Percentiles rank a stretch among this genome's conserved stretches.
Evolutionary conservation across 2,113 vertebrate species (phyloP).

Genomic region (Varanus komodoensis): DNA sequence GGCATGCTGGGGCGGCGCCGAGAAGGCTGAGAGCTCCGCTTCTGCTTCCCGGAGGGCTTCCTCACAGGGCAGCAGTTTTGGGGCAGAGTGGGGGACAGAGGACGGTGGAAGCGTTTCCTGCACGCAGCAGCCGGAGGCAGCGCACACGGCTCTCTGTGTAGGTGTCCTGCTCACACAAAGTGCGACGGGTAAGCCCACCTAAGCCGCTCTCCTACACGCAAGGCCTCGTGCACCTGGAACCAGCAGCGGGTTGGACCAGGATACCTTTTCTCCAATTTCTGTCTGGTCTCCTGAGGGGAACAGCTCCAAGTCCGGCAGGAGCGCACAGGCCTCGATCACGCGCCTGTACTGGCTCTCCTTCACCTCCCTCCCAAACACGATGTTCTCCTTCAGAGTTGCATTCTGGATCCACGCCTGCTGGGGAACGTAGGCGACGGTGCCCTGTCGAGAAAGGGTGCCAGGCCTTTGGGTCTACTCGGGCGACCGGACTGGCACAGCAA

Average conservation of each 20-base stretch:
- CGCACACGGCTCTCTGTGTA: not conserved
- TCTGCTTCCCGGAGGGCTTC: too few relatives aligned
- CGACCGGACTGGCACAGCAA: not conserved
- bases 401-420: constrained; percentile 99
- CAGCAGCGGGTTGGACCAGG: not conserved
- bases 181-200: not conserved
- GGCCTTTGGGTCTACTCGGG: not conserved
- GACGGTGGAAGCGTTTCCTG: too few relatives aligned
- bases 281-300: constrained; percentile 90
- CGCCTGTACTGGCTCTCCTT: constrained; percentile 80
- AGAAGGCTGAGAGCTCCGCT: too few relatives aligned
- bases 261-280: constrained; percentile 97
- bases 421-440: constrained; percentile 90
- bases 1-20: not conserved
- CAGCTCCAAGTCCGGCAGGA: constrained; percentile 90
- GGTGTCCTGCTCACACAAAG: too few relatives aligned
- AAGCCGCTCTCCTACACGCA: not conserved
- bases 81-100: too few relatives aligned
- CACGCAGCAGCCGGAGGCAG: not conserved
- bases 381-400: constrained; percentile 88
- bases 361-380: constrained; percentile 87
- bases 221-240: not conserved
- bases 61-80: not conserved
- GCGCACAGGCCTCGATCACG: constrained; percentile 89
- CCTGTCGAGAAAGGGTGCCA: constrained; percentile 74